These are phyloP conservation scores for Drosophila niveifrons DNA, from an alignment of 2,888 invertebrate species.

Conservation along the genomic window DNA sequence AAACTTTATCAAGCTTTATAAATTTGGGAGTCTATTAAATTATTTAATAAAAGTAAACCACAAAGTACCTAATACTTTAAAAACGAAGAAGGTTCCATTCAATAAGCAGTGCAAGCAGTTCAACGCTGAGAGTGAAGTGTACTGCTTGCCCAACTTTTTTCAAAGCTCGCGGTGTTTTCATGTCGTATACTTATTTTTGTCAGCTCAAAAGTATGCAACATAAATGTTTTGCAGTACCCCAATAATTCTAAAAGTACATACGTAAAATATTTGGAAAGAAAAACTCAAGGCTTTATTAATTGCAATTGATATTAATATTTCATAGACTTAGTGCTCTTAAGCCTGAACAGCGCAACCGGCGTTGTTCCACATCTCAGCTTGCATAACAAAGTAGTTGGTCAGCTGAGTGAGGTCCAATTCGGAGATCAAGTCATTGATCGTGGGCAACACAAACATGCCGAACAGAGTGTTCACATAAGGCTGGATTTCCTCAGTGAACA, in stretches of 20 bases:
- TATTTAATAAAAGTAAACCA: too few species aligned
- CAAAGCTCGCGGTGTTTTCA: not conserved
- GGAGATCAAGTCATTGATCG: conserved; percentile 52
- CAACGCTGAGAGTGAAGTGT: not conserved
- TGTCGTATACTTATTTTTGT: not conserved
- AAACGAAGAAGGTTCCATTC: not conserved
- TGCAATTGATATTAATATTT: not conserved
- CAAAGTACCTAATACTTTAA: not conserved
- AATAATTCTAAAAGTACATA: conserved; percentile 3
- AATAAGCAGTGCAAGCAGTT: not conserved
- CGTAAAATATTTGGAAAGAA: not conserved
- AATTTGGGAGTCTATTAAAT: too few species aligned
- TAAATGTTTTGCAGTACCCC: not conserved
- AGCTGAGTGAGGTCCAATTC: conserved; percentile 35
- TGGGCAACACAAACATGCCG: conserved; percentile 32
- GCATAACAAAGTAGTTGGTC: conserved; percentile 9
- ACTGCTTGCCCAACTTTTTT: not conserved
- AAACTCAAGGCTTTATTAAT: not conserved
- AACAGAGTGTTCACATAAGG: conserved; percentile 28
- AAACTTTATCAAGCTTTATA: too few species aligned
- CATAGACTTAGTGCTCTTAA: not conserved
- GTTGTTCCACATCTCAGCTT: conserved; percentile 44
- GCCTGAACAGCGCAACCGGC: conserved; percentile 25
- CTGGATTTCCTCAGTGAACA: conserved; percentile 65
- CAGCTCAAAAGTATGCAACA: conserved; percentile 14